Evolutionary conservation across 2,113 vertebrate species (phyloP), one percentile per base, ranked within the genome.

Genomic region (Garra rufa): DNA sequence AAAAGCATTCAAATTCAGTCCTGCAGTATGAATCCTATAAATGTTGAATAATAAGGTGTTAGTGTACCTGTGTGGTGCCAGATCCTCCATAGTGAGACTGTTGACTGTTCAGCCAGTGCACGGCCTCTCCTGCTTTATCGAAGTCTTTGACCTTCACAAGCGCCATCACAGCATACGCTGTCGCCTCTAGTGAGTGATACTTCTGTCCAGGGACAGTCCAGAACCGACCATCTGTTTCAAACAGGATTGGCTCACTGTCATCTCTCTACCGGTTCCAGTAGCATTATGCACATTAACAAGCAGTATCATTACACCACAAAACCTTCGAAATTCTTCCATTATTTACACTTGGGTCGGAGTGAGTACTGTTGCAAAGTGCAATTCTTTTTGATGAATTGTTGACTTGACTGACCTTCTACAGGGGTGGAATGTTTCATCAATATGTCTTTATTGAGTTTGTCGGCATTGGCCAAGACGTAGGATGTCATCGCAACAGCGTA

Each of bases 161-260:
- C 41, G 97, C 95, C 76, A 99, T 87, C 76, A 99, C 90, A 0
- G 94, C 96, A 0, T 98, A 99, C 21, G 96, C 96, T 0, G 97
- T 97, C 83, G 96, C 96, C 87, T 99, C 97, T 19, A 97, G 92
- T 0, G 92, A 95, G 91, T 94, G 95, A 41, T 95, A 84, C 0
- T 0, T 76, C 38, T 93, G 63, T 0, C 78, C 88, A 3, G 21
- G 21, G 2, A 95, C 94, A 24, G 90, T 88, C 97, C 97, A 98
- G 26, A 92, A 83, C 44, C 43, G 82, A 0, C 65, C 13, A 0
- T 48, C 97, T 98, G 81, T 85, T 0, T 1, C 63, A 78, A 28
- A 85, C 34, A 82, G 4, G 17, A 4, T 4, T 74, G 50, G 11
- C 46, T 11, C 21, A 19, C 38, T 11, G 38, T 17, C 21, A 21